A percentile compares a stretch with the other conserved stretches of the same genome.
phyloP scores from a whole-genome alignment of 2,888 invertebrate species.

The Dasysyrphus albostriatus region DNA sequence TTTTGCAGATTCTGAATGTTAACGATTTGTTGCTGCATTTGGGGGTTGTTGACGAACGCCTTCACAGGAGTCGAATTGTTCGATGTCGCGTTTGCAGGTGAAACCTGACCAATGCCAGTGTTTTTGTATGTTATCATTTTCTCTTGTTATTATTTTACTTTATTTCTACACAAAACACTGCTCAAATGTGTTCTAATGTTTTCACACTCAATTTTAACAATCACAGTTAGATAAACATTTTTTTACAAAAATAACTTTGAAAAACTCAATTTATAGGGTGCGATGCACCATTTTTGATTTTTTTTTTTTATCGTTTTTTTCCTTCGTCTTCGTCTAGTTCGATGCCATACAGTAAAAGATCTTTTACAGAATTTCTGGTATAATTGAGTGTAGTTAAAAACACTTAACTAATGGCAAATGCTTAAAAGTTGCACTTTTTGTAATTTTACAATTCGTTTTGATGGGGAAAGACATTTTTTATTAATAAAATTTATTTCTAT shows the following conservation, averaged over 20 bases:
- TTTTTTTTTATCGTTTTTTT: conserved; percentile 31
- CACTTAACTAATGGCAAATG: conserved; percentile 35
- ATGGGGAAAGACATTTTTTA: conserved; percentile 58
- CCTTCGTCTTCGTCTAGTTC: conserved; percentile 32
- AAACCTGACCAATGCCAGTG: conserved; percentile 73
- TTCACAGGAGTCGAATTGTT: conserved; percentile 77
- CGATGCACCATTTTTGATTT: conserved; percentile 69
- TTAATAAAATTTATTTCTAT: conserved; percentile 64
- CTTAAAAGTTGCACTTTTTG: conserved; percentile 29
- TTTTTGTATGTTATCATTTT: conserved; percentile 75
- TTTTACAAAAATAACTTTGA: conserved; percentile 25
- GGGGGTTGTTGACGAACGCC: conserved; percentile 76
- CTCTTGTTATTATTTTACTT: conserved; percentile 11
- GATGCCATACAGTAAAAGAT: conserved; percentile 46
- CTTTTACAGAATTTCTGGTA: conserved; percentile 8
- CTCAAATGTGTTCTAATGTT: not conserved
- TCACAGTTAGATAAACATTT: conserved; percentile 45
- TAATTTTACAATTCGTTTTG: conserved; percentile 34
- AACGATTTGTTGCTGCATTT: conserved; percentile 77
- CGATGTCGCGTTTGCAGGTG: conserved; percentile 68
- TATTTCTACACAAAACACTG: conserved; percentile 17
- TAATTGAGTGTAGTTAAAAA: conserved; percentile 26
- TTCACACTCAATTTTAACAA: not conserved
- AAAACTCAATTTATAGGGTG: conserved; percentile 48
- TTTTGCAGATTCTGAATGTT: conserved; percentile 76